These are phyloP conservation scores for Odontophorus gujanensis DNA, from an alignment of 2,113 vertebrate species.

Conservation along the genomic window DNA sequence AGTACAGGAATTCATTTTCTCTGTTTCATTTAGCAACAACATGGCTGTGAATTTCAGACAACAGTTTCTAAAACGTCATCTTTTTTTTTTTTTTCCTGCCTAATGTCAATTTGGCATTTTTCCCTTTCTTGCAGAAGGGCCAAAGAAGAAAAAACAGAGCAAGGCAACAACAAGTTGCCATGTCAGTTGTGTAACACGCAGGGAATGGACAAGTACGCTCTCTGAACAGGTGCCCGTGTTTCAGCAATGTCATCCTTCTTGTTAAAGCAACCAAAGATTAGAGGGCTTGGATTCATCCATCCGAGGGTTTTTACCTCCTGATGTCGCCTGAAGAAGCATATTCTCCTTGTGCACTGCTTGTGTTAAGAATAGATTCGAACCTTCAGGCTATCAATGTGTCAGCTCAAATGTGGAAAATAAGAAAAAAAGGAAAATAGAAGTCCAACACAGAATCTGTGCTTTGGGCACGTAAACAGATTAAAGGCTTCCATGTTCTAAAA, in stretches of 20 bases:
- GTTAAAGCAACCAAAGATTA: background rate
- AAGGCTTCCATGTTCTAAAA: background rate
- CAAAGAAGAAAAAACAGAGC: slow-evolving; percentile 3
- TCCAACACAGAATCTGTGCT: background rate
- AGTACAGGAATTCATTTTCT: slow-evolving; percentile 78
- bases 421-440: background rate
- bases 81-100: slow-evolving; percentile 66
- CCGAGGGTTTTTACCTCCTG: background rate
- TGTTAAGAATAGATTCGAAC: background rate
- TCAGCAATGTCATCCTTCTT: rapidly evolving
- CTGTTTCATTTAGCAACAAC: slow-evolving; percentile 77
- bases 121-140: background rate
- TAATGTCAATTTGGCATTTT: slow-evolving; percentile 71
- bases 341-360: background rate
- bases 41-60: slow-evolving; percentile 74
- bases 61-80: slow-evolving; percentile 71
- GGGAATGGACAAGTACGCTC: background rate
- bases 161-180: slow-evolving; percentile 35
- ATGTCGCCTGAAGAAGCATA: background rate
- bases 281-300: background rate
- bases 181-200: rapidly evolving
- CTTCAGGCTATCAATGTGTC: background rate
- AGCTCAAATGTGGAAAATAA: background rate
- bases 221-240: slow-evolving; percentile 8
- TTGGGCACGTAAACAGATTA: background rate